phyloP scores from a whole-genome alignment of 2,888 invertebrate species.

The Cryptosula pallasiana region DNA sequence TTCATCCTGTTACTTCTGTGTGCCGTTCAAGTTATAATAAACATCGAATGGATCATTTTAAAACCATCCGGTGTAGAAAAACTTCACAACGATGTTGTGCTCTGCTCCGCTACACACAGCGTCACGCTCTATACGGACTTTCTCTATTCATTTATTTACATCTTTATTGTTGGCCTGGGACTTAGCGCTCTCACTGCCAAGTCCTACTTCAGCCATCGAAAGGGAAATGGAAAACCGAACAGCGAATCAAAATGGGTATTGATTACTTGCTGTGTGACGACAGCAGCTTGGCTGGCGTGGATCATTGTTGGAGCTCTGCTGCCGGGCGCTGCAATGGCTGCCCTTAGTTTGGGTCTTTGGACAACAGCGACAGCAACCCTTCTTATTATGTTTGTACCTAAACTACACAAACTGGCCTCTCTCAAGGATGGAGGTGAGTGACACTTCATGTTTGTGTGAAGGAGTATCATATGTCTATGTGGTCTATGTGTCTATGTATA shows the following conservation, averaged over 20 bases:
- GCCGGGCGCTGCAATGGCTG: background rate
- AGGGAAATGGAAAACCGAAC: background rate
- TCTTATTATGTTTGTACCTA: constrained; percentile 15
- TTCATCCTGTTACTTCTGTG: background rate
- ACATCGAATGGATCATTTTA: constrained; percentile 16
- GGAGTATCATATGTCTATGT: background rate
- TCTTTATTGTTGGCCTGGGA: background rate
- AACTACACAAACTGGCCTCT: constrained; percentile 23
- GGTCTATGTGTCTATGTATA: background rate
- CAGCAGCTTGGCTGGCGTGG: constrained; percentile 15
- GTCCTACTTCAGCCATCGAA: background rate
- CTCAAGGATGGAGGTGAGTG: constrained; percentile 25
- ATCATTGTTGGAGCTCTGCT: background rate
- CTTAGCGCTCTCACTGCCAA: background rate
- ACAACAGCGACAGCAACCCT: constrained; percentile 14
- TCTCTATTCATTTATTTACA: constrained; percentile 6
- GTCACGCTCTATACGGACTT: background rate
- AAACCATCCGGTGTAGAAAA: background rate
- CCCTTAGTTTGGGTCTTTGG: constrained; percentile 14
- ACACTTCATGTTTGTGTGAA: background rate
- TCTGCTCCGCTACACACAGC: background rate
- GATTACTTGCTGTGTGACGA: background rate
- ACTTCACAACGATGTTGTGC: background rate
- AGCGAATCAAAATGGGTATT: constrained; percentile 19
- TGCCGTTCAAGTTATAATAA: background rate